A percentile compares a stretch with the other conserved stretches of the same genome.
These are phyloP conservation scores for Rhamnusium bicolor DNA, from an alignment of 2,888 invertebrate genomes.

Conservation along the genomic window DNA sequence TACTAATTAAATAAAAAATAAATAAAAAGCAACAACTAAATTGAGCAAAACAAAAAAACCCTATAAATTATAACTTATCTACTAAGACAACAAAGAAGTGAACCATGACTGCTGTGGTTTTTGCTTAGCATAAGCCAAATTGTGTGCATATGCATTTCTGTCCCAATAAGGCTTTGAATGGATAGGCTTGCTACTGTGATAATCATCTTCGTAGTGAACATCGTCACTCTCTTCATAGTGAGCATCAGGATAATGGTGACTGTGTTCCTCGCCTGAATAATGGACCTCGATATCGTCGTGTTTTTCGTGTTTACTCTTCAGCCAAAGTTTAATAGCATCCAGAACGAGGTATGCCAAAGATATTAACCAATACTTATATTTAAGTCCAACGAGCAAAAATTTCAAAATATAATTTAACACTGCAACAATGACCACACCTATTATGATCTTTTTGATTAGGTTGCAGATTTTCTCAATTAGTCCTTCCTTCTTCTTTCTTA, in stretches of 20 bases:
- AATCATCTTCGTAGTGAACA: slow-evolving; percentile 33
- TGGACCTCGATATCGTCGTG: slow-evolving; percentile 56
- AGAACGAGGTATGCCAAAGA: slow-evolving; percentile 79
- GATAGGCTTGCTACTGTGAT: slow-evolving; percentile 21
- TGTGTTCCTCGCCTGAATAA: slow-evolving; percentile 47
- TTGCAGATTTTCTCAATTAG: slow-evolving; percentile 81
- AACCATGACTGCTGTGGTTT: slow-evolving; percentile 51
- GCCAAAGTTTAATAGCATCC: slow-evolving; percentile 81
- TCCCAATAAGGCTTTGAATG: slow-evolving; percentile 54
- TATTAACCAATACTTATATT: slow-evolving; percentile 84
- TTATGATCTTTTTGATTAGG: slow-evolving; percentile 76
- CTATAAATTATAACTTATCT: slow-evolving; percentile 12
- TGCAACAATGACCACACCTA: slow-evolving; percentile 75
- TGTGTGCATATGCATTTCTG: slow-evolving; percentile 56
- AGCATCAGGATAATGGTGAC: slow-evolving; percentile 46
- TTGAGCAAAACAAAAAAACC: slow-evolving; percentile 2
- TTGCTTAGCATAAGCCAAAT: slow-evolving; percentile 63
- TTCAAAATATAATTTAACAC: slow-evolving; percentile 83
- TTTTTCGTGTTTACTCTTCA: slow-evolving; percentile 80
- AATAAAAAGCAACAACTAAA: slow-evolving; percentile 1
- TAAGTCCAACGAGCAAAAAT: slow-evolving; percentile 80
- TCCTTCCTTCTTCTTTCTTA: slow-evolving; percentile 74
- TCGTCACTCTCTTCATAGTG: slow-evolving; percentile 36
- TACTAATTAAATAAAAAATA: neutral
- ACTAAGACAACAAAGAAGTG: slow-evolving; percentile 32